Percentiles rank a stretch among this genome's conserved stretches.
phyloP scores from a whole-genome alignment of 2,113 vertebrate genomes.

The Neotoma lepida region DNA sequence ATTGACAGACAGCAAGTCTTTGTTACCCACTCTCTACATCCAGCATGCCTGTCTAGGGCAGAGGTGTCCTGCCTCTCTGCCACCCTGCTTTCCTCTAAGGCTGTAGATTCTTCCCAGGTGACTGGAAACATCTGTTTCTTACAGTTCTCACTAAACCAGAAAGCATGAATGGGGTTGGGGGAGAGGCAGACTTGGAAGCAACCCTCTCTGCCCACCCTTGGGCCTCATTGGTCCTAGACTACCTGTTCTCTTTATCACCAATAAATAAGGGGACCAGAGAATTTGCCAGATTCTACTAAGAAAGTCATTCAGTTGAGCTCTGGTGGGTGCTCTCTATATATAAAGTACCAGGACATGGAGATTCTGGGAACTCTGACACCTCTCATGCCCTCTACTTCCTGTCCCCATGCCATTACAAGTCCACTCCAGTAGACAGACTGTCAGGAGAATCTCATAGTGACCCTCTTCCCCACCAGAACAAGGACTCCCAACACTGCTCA shows the following conservation, averaged over 20 bases:
- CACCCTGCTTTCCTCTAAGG: not conserved
- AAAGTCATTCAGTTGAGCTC: not conserved
- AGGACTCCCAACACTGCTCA: not conserved
- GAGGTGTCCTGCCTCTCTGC: accelerated
- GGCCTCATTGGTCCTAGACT: not conserved
- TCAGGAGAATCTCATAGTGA: not conserved
- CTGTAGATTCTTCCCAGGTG: slow-evolving; percentile 58
- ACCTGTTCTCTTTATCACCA: not conserved
- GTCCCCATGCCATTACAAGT: not conserved
- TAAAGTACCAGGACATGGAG: not conserved
- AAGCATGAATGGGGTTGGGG: slow-evolving; percentile 78
- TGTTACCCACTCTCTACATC: accelerated
- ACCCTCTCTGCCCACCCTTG: slow-evolving; percentile 48
- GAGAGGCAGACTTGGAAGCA: slow-evolving; percentile 66
- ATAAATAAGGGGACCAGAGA: not conserved
- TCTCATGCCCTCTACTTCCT: too few species aligned
- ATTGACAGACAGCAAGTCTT: not conserved
- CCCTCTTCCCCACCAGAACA: not conserved
- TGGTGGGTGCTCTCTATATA: accelerated
- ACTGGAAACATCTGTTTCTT: slow-evolving; percentile 77
- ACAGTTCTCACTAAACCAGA: slow-evolving; percentile 77
- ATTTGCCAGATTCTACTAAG: not conserved
- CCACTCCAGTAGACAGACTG: not conserved
- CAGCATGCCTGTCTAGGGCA: not conserved
- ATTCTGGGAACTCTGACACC: not conserved